Conservation (phyloP, 2,888 invertebrate species). For the Acanthopleura granulata region DNA sequence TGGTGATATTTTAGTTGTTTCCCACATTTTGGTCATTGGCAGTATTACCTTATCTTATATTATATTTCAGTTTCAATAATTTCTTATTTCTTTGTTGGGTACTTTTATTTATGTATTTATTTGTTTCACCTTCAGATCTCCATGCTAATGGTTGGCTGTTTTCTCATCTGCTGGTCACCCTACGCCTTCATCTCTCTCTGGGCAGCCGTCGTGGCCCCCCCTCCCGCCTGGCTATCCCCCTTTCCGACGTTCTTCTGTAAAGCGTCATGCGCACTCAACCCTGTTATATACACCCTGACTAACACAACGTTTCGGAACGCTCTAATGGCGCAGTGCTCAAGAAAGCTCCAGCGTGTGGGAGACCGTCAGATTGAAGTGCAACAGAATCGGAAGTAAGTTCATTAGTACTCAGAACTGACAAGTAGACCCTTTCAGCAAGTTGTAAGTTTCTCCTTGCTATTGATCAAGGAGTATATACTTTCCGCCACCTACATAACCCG, state of each 20-base stretch:
- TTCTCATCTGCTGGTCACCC: conserved; percentile 24
- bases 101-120: neutral
- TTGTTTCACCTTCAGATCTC: conserved; percentile 21
- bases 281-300: conserved; percentile 22
- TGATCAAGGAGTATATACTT: too few species aligned
- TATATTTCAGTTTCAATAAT: neutral
- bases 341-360: neutral
- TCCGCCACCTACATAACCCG: too few species aligned
- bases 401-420: neutral
- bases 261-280: conserved; percentile 21
- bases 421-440: too few species aligned
- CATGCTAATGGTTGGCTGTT: conserved; percentile 21
- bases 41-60: neutral
- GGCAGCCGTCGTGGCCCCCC: neutral
- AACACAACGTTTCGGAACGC: conserved; percentile 21
- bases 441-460: too few species aligned
- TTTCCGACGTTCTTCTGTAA: conserved; percentile 26
- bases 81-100: too few species aligned
- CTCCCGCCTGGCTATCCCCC: conserved; percentile 7
- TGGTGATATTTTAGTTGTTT: too few species aligned
- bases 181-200: conserved; percentile 22
- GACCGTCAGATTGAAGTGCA: neutral
- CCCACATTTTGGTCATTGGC: too few species aligned
- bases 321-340: neutral
- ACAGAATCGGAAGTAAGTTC: neutral